Base-by-base conservation (phyloP, 1,140 invertebrate species). In the Lethocerus indicus region DNA sequence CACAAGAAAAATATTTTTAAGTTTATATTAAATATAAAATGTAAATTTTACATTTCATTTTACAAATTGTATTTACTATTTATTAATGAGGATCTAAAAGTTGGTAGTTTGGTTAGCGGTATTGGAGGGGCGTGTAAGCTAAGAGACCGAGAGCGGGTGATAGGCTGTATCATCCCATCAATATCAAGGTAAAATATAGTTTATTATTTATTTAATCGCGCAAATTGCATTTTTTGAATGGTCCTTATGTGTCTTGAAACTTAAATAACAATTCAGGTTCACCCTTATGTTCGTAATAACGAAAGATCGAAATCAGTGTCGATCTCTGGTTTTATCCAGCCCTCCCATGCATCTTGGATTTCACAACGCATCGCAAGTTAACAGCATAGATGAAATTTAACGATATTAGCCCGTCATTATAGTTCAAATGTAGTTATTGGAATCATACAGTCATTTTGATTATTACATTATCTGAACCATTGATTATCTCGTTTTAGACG, bases 131-230 rank as follows among this genome's bases (percentile, higher is more conserved):
- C 46, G 47, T 49, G 49, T 51, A 16, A 16, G 21, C n/a, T 18
- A 27, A 47, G 45, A 47, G 29, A 49, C 25, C 47, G 32, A 49
- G 47, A n/a, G 49, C 46, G 49, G 49, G 39, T 51, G 49, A 51
- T 51, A 51, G 49, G 42, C 49, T 51, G 27, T 51, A 51, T 51
- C 49, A 51, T 51, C 49, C 49, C 49, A 51, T 51, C 23, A 41
- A 20, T 45, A 45, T 18, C 16, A 27, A 51, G 49, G 49, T 51
- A 51, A 26, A 12, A 12, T 28, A 16, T 27, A 3, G 18, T 2
- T 29, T 45, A 20, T 28, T 45, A 1, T 45, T 45, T 28, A 29
- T 28, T 28, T 45, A 7, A 3, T 7, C 20, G n/a, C 9, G 5
- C 12, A 13, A 1, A 42, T 20, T n/a, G 5, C 3, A 5, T 42